Conservation (phyloP, 2,113 vertebrate species). For the Octodon degus region DNA sequence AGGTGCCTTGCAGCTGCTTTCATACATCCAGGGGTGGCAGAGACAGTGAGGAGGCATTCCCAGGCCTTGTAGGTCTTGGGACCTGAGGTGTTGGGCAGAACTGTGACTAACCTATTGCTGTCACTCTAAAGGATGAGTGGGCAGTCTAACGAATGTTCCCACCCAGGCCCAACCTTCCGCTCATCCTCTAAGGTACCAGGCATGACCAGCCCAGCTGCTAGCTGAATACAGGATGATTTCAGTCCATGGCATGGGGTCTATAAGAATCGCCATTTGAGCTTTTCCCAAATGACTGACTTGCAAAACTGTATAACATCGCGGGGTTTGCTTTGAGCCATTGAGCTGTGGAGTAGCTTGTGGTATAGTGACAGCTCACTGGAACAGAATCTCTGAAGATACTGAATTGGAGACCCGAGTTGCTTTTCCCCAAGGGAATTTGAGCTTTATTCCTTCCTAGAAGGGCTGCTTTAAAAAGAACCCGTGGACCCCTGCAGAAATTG, state of each 20-base stretch:
- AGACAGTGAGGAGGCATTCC: neutral
- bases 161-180: neutral
- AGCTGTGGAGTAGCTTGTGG: neutral
- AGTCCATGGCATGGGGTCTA: neutral
- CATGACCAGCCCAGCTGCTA: neutral
- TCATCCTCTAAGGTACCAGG: neutral
- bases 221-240: neutral
- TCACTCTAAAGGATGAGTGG: neutral
- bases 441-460: constrained; percentile 50
- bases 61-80: neutral
- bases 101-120: neutral
- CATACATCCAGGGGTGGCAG: neutral
- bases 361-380: neutral
- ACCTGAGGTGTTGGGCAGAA: neutral
- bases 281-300: constrained; percentile 20
- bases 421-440: neutral
- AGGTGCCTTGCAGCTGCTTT: neutral
- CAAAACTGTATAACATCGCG: neutral
- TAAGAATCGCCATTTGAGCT: neutral
- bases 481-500: constrained; percentile 64
- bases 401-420: neutral
- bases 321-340: neutral
- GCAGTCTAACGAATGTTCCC: neutral
- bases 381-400: neutral
- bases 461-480: constrained; percentile 67